Percentiles rank a stretch among this genome's conserved stretches.
These are phyloP conservation scores for Acanthopagrus latus DNA, from an alignment of 2,797 vertebrate species.

Conservation along the genomic window DNA sequence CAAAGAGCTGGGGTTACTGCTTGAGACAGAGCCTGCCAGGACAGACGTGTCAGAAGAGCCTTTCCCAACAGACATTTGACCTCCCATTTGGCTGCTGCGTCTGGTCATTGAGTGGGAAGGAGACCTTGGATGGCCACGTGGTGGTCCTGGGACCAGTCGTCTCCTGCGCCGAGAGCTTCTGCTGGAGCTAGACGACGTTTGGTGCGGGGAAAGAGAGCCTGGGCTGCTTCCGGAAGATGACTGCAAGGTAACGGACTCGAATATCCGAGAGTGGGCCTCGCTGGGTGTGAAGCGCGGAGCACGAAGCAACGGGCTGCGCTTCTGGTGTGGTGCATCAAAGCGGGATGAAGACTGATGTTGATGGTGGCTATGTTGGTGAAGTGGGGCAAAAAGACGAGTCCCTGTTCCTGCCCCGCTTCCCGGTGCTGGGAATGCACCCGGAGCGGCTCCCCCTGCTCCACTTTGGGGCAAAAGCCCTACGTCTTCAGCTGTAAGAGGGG, in stretches of 20 bases:
- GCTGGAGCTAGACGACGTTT: slow-evolving; percentile 82
- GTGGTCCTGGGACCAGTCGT: slow-evolving; percentile 79
- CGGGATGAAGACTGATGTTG: slow-evolving; percentile 84
- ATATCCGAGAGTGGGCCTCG: slow-evolving; percentile 98
- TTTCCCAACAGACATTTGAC: slow-evolving; percentile 69
- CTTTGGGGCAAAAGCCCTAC: slow-evolving; percentile 91
- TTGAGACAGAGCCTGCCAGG: slow-evolving; percentile 89
- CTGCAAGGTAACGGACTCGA: slow-evolving; percentile 95
- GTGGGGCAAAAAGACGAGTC: slow-evolving; percentile 90
- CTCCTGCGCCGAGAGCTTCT: slow-evolving; percentile 82
- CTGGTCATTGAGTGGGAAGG: slow-evolving; percentile 98
- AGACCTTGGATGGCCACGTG: slow-evolving; percentile 91
- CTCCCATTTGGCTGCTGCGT: slow-evolving; percentile 88
- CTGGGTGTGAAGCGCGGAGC: slow-evolving; percentile 97
- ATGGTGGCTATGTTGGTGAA: slow-evolving; percentile 88
- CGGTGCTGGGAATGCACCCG: slow-evolving; percentile 86
- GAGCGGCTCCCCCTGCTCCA: slow-evolving; percentile 76
- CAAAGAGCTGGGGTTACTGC: slow-evolving; percentile 91
- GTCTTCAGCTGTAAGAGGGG: slow-evolving; percentile 95
- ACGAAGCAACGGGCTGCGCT: slow-evolving; percentile 94
- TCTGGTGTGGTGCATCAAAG: slow-evolving; percentile 91
- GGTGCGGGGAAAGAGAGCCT: slow-evolving; percentile 87
- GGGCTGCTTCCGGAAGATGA: slow-evolving; percentile 87
- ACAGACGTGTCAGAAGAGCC: slow-evolving; percentile 86
- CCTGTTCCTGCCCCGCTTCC: slow-evolving; percentile 82